Base-by-base conservation (phyloP, 1,140 invertebrate species). In the Papilio machaon region DNA sequence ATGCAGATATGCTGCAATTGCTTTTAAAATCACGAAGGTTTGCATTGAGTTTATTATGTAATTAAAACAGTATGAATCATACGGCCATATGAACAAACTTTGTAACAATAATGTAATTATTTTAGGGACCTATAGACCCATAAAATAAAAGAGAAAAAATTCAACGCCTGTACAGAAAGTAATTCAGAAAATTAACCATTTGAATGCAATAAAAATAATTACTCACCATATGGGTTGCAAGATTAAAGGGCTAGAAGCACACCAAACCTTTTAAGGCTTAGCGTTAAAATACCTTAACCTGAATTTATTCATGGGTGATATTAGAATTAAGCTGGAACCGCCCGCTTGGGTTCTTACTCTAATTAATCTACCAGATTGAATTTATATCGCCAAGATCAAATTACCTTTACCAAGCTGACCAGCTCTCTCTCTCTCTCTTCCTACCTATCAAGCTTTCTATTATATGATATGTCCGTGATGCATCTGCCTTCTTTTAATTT, bases 231-330 rank as follows among this genome's bases (percentile, higher is more conserved):
- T 64, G 11, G 23, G 2, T 58, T n/a, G 6, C n/a, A 58, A 19
- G 54, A 4, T 9, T n/a, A 43, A 43, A 43, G 17, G 5, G 23
- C 30, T 64, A 9, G 10, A 64, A 64, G 9, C 11, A 64, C 0
- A 30, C 19, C 58, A 64, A 35, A 23, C 9, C 11, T 30, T 64
- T 43, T 43, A 30, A 64, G 9, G 23, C 10, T 64, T 3, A 30
- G 8, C 60, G 17, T 1, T 30, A 30, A 64, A 64, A 13, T 64
- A 30, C 5, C 17, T 58, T 58, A 58, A 58, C 15, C 54, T 58
- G 13, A 64, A 64, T 64, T 64, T 64, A 64, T 64, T 30, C 60
- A 64, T 30, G 60, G 23, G 11, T 64, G 60, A 64, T 64, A 64
- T 64, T 64, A 64, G 60, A 35, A 30, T 64, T 30, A 15, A 23